Percentiles rank a stretch among this genome's conserved stretches.
phyloP scores from a whole-genome alignment of 2,113 vertebrate species.

The Tragelaphus strepsiceros region DNA sequence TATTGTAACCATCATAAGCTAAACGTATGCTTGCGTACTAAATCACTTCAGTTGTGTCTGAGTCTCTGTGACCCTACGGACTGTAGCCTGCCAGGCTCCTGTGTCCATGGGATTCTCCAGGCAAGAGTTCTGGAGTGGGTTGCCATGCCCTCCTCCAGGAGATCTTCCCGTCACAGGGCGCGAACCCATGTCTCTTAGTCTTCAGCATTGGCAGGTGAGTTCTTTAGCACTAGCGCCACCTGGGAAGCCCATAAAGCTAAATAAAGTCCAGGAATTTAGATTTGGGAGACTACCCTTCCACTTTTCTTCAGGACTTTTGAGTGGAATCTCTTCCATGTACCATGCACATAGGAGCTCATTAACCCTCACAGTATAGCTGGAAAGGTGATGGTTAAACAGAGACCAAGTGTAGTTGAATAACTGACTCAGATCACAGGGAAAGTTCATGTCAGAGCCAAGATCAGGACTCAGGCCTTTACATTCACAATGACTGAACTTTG shows the following conservation, averaged over 20 bases:
- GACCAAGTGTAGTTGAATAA: neutral
- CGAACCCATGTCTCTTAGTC: neutral
- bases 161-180: neutral
- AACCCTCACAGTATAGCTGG: neutral
- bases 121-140: neutral
- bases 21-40: neutral
- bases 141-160: neutral
- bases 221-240: neutral
- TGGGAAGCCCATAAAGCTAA: neutral
- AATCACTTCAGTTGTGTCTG: neutral
- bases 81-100: neutral
- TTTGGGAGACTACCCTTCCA: neutral
- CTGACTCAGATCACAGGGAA: neutral
- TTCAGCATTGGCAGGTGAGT: neutral
- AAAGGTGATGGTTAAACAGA: neutral
- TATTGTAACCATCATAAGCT: neutral
- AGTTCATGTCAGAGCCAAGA: neutral
- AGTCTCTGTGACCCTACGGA: neutral
- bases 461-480: neutral
- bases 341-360: neutral
- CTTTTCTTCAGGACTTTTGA: neutral
- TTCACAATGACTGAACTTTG: neutral
- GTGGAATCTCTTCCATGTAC: neutral
- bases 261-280: neutral
- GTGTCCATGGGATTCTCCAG: neutral